phyloP scores from a whole-genome alignment of 2,888 invertebrate genomes.

The Lasioglossum leucozonium region DNA sequence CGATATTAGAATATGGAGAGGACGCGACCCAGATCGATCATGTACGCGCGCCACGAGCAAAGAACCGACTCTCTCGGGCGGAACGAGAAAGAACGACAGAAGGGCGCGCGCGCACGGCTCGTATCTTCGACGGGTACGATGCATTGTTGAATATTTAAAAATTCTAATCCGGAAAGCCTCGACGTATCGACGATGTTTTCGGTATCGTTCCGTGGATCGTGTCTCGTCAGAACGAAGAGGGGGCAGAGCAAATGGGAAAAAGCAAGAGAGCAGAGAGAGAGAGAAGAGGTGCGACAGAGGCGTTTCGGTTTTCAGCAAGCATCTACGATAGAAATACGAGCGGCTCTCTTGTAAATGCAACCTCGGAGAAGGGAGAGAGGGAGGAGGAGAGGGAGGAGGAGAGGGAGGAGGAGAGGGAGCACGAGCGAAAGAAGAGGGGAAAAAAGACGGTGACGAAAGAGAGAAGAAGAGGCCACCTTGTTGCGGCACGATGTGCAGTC shows the following conservation, averaged over 20 bases:
- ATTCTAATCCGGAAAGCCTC: slow-evolving; percentile 62
- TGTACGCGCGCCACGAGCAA: neutral
- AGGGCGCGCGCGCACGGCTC: neutral
- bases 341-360: slow-evolving; percentile 50
- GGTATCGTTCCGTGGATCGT: slow-evolving; percentile 52
- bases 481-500: slow-evolving; percentile 43
- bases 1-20: slow-evolving; percentile 58
- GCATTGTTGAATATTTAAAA: slow-evolving; percentile 71
- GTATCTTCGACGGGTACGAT: slow-evolving; percentile 48
- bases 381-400: neutral
- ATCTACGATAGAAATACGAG: slow-evolving; percentile 65
- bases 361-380: slow-evolving; percentile 7
- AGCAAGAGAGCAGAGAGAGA: neutral
- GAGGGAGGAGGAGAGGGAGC: neutral
- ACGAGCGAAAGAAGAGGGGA: neutral
- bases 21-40: slow-evolving; percentile 30
- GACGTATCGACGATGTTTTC: slow-evolving; percentile 55
- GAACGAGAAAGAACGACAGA: neutral
- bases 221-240: neutral
- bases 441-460: slow-evolving; percentile 13
- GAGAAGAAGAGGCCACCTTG: slow-evolving; percentile 41
- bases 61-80: neutral
- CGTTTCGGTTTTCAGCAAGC: slow-evolving; percentile 65
- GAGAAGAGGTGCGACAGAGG: slow-evolving; percentile 5
- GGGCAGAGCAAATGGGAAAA: neutral